These are phyloP conservation scores for Lasius platythorax DNA, from an alignment of 2,888 invertebrate genomes.

Conservation along the genomic window DNA sequence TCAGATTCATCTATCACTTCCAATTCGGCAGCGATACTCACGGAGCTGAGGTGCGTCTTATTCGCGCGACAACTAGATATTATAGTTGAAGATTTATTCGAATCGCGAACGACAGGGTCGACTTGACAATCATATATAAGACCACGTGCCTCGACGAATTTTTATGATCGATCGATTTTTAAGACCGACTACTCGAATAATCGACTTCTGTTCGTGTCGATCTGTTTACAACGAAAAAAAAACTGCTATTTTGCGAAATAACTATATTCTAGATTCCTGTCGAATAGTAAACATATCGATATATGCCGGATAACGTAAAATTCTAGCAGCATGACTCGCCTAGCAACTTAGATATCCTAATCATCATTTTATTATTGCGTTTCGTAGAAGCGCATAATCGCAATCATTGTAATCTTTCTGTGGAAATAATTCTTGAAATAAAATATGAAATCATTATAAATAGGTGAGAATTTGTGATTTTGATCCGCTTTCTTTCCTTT, in stretches of 20 bases:
- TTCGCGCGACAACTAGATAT: neutral
- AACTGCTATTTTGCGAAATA: slow-evolving; percentile 41
- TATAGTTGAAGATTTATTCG: neutral
- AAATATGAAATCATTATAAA: slow-evolving; percentile 61
- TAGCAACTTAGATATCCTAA: slow-evolving; percentile 70
- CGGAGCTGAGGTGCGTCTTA: neutral
- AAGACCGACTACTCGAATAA: slow-evolving; percentile 20
- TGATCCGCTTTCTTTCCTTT: neutral
- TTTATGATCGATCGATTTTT: slow-evolving; percentile 55
- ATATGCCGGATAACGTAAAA: slow-evolving; percentile 55
- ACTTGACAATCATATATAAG: slow-evolving; percentile 52
- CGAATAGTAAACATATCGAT: slow-evolving; percentile 56
- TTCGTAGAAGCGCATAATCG: slow-evolving; percentile 51
- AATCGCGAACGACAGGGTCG: slow-evolving; percentile 63
- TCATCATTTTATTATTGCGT: slow-evolving; percentile 66
- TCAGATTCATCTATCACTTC: neutral
- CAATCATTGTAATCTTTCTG: slow-evolving; percentile 70
- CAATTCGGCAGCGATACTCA: neutral
- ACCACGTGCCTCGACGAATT: slow-evolving; percentile 60
- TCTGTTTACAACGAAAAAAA: slow-evolving; percentile 16
- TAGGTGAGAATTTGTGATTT: no score
- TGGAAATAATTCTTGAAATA: slow-evolving; percentile 72
- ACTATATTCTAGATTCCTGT: slow-evolving; percentile 49
- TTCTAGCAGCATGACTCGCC: slow-evolving; percentile 64
- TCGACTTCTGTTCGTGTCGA: slow-evolving; percentile 20